phyloP scores from a whole-genome alignment of 2,113 vertebrate genomes.

The Maccullochella peelii region DNA sequence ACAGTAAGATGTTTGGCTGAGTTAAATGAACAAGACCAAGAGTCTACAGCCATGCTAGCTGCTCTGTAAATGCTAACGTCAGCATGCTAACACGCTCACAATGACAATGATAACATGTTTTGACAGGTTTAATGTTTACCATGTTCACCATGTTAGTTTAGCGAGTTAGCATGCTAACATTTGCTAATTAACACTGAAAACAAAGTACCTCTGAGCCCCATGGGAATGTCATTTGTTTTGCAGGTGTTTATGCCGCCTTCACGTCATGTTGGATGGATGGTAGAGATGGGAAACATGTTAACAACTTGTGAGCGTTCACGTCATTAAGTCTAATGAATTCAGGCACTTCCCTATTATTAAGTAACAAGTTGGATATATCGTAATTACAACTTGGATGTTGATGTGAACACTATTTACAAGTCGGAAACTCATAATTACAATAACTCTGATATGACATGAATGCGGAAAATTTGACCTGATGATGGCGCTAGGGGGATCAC shows the following conservation, averaged over 20 bases:
- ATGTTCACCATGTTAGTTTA: background rate
- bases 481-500: too few species aligned
- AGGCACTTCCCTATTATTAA: too few species aligned
- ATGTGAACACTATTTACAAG: too few species aligned
- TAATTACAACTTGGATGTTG: too few species aligned
- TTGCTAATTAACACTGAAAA: background rate
- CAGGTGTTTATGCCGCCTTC: background rate
- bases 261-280: background rate
- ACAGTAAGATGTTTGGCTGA: background rate
- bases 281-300: background rate
- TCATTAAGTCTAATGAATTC: too few species aligned
- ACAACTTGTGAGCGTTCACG: too few species aligned
- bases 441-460: too few species aligned
- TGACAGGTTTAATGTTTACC: background rate
- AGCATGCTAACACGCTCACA: background rate
- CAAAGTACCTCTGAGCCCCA: background rate
- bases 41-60: background rate
- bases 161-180: background rate
- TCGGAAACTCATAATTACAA: too few species aligned
- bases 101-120: background rate
- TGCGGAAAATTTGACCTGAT: too few species aligned
- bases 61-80: too few species aligned
- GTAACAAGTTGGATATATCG: too few species aligned
- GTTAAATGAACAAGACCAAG: background rate
- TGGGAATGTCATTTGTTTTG: background rate